A percentile compares a stretch with the other conserved stretches of the same genome.
Conservation (phyloP, 2,888 invertebrate species). For the Chrysodeixis includens region DNA sequence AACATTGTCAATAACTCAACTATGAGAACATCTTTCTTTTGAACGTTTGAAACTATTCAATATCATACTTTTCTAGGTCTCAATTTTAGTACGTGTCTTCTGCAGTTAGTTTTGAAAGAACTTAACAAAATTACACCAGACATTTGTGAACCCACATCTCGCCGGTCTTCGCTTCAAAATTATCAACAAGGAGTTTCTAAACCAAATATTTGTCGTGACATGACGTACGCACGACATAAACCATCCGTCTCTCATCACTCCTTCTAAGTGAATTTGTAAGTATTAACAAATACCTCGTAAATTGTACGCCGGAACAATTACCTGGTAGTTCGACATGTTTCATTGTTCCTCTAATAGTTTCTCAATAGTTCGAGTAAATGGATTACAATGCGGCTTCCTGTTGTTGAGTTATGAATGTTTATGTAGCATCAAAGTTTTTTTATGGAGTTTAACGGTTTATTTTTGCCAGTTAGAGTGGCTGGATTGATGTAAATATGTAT, state of each 20-base stretch:
- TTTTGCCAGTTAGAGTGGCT: neutral
- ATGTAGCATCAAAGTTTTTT: neutral
- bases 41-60: too few relatives aligned
- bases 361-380: neutral
- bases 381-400: neutral
- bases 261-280: neutral
- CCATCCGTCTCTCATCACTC: slow-evolving; percentile 2
- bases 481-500: too few relatives aligned
- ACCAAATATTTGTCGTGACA: neutral
- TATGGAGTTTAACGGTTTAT: neutral
- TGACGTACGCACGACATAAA: neutral
- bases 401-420: neutral
- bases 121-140: too few relatives aligned
- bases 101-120: too few relatives aligned
- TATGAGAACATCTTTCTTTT: too few relatives aligned
- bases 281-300: neutral
- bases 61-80: too few relatives aligned
- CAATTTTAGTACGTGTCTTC: too few relatives aligned
- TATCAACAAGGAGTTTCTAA: neutral
- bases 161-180: neutral
- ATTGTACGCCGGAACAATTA: neutral
- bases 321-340: neutral
- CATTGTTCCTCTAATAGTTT: neutral
- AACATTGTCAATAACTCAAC: too few relatives aligned
- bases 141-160: too few relatives aligned